Evolutionary conservation across 1,140 invertebrate species (phyloP).

Genomic region (Euura saliciscinereae): DNA sequence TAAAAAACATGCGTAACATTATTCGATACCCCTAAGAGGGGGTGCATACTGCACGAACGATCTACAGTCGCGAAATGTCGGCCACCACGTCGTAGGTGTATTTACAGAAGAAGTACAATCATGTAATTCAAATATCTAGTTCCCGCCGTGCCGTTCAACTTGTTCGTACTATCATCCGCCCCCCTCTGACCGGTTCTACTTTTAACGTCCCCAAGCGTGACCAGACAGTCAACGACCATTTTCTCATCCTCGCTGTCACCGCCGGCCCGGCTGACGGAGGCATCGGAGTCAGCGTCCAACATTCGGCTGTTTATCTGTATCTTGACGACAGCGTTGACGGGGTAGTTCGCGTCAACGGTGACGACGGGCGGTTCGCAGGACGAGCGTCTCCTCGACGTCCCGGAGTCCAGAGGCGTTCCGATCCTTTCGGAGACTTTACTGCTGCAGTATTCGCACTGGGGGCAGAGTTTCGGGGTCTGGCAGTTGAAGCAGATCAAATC

Average conservation of each 20-base stretch:
- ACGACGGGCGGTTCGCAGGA: not conserved
- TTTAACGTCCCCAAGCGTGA: slow-evolving; percentile 51
- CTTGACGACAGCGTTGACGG: slow-evolving; percentile 45
- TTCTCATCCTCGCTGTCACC: slow-evolving; percentile 16
- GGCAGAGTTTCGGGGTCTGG: slow-evolving; percentile 41
- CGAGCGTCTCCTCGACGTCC: not conserved
- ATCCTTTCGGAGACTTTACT: slow-evolving; percentile 23
- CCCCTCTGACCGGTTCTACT: slow-evolving; percentile 45
- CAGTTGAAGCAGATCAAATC: slow-evolving; percentile 54
- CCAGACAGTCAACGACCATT: slow-evolving; percentile 41
- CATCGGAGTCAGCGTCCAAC: slow-evolving; percentile 48
- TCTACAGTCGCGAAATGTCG: no score
- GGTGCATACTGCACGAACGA: no score
- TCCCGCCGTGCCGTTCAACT: slow-evolving; percentile 44
- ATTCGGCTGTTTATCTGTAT: slow-evolving; percentile 48
- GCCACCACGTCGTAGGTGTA: slow-evolving; percentile 16
- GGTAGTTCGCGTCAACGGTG: slow-evolving; percentile 32
- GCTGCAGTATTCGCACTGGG: slow-evolving; percentile 32
- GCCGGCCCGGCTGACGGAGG: slow-evolving; percentile 17
- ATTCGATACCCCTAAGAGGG: no score
- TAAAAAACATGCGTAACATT: no score
- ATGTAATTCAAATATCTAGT: slow-evolving; percentile 53
- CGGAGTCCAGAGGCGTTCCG: slow-evolving; percentile 22
- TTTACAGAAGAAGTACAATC: slow-evolving; percentile 55
- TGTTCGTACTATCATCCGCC: slow-evolving; percentile 35